Evolutionary conservation across 2,888 invertebrate species (phyloP), one percentile per base, ranked within the genome.

Genomic region (Rugalucina vietnamica): DNA sequence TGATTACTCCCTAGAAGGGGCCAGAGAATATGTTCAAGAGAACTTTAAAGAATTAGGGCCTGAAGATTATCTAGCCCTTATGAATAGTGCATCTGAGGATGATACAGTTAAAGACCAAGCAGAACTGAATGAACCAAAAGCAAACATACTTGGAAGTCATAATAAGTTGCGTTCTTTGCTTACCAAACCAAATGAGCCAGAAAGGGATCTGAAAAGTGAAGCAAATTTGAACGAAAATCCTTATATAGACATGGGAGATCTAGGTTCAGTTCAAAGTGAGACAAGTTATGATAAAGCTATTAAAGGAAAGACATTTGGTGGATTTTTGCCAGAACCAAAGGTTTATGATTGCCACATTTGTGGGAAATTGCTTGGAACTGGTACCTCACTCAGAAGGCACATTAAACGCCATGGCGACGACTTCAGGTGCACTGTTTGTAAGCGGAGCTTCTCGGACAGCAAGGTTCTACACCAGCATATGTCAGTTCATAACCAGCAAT

Each of bases 381-480:
- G 34, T 12, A 65, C 65, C 24, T 65, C 65, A 65, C 24, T 65
- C 3, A 65, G 65, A 21, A 32, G 65, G 21, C 65, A 65, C 34
- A 65, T 65, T 14, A 65, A 34, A 34, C 65, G 65, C 21, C 65
- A 65, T 18, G 65, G 65, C 1, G 65, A 65, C 34, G 65, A 85
- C 71, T 85, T 73, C 71, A 85, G 79, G 32, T 85, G 85, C 49
- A 79, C 32, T 65, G 72, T 85, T 10, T 87, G 87, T 74, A 65
- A 83, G 50, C 84, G 82, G 65, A 79, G 84, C 0, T 87, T 87
- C 34, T 21, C 82, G 27, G 73, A 83, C 34, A 14, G 29, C 12
- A 34, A 34, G 1, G 1, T n/a, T 18, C 34, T 65, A 65, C 65
- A 65, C 18, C 29, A 12, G 21, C 65, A 65, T 21, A 65, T 65